phyloP scores from a whole-genome alignment of 37 sponge, comb jelly and placozoan genomes.

The Haliclona indistincta region DNA sequence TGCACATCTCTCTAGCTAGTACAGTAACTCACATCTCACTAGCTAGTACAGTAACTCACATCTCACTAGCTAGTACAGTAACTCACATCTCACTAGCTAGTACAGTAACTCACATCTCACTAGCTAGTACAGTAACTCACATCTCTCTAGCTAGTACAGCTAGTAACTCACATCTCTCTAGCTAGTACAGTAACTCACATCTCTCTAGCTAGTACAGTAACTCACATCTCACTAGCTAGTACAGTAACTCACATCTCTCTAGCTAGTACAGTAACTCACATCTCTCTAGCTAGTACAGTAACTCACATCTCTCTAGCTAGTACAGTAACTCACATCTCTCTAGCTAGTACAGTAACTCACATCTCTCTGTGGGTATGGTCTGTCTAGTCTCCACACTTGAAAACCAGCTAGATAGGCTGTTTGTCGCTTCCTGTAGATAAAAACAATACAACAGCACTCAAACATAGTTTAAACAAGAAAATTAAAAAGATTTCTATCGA shows the following conservation, averaged over 20 bases:
- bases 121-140: constrained; percentile 47
- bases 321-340: constrained; percentile 50
- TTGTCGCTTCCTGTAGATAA: constrained; percentile 82
- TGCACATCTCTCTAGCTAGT: no score
- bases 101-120: constrained; percentile 50
- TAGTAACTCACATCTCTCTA: no score
- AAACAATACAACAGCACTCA: no score
- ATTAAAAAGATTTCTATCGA: no score
- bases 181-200: constrained; percentile 45
- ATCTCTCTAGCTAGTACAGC: no score
- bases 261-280: constrained; percentile 36
- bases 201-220: constrained; percentile 30
- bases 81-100: constrained; percentile 72
- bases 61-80: constrained; percentile 40
- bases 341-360: constrained; percentile 47
- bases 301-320: constrained; percentile 72
- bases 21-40: constrained; percentile 58
- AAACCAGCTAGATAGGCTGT: constrained; percentile 73
- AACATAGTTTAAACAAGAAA: no score
- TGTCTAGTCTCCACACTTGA: constrained; percentile 70
- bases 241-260: constrained; percentile 58
- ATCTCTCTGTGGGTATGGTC: constrained; percentile 70
- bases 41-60: constrained; percentile 36
- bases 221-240: constrained; percentile 71
- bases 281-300: constrained; percentile 41